A percentile compares a stretch with the other conserved stretches of the same genome.
Evolutionary conservation across 2,113 vertebrate species (phyloP).

Genomic region (Lipotes vexillifer): DNA sequence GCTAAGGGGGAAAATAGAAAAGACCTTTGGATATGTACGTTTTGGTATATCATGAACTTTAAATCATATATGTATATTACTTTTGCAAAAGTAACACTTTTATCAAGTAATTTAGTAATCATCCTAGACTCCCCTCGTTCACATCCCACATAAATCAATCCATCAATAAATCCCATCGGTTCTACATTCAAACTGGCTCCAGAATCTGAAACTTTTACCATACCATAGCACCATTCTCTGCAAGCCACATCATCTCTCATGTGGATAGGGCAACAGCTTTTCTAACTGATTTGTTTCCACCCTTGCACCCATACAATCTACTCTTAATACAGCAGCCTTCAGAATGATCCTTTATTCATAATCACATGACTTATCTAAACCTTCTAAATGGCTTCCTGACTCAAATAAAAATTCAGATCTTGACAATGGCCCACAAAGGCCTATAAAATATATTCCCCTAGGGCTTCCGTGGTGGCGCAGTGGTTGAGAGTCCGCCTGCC

Average conservation of each 20-base stretch:
- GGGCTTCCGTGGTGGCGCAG: no score
- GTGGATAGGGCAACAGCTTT: not conserved
- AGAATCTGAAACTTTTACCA: not conserved
- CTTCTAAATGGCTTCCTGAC: not conserved
- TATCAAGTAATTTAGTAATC: not conserved
- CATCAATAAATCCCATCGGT: not conserved
- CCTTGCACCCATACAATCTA: not conserved
- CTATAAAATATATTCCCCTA: not conserved
- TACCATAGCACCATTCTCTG: not conserved
- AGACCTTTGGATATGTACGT: not conserved
- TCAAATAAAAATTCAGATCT: slow-evolving; percentile 16
- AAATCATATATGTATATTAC: not conserved
- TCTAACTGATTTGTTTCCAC: not conserved
- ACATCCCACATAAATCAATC: not conserved
- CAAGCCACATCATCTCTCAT: not conserved
- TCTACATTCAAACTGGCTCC: not conserved
- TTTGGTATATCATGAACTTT: not conserved
- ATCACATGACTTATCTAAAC: not conserved
- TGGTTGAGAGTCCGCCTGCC: no score
- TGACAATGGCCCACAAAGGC: not conserved
- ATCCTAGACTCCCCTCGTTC: not conserved
- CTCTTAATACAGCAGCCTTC: not conserved
- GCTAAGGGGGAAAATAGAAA: not conserved
- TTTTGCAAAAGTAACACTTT: not conserved
- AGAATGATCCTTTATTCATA: not conserved